phyloP scores from a whole-genome alignment of 2,113 vertebrate species.

The Dasyprocta punctata region DNA sequence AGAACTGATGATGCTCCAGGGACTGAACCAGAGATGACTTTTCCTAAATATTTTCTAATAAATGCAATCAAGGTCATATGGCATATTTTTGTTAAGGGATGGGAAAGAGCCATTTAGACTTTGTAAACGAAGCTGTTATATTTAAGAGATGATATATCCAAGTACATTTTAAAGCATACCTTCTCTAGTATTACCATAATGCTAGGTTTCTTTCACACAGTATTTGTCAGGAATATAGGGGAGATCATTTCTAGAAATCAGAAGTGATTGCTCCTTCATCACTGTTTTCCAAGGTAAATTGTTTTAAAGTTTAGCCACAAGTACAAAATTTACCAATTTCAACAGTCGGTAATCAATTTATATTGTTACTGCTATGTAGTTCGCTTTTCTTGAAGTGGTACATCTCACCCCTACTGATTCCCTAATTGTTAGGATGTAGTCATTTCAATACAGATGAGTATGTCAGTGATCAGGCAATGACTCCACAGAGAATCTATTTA shows the following conservation, averaged over 20 bases:
- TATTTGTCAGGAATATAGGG: neutral
- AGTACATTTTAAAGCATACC: neutral
- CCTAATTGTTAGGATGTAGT: conserved; percentile 49
- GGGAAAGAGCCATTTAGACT: neutral
- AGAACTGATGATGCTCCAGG: neutral
- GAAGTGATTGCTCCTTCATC: neutral
- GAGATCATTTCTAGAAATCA: neutral
- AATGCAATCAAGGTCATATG: neutral
- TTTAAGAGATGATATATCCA: neutral
- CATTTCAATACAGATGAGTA: conserved; percentile 52
- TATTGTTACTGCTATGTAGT: neutral
- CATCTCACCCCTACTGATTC: conserved; percentile 12
- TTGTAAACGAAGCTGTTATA: neutral
- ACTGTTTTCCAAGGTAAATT: neutral
- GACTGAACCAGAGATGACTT: neutral
- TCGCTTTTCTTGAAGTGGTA: conserved; percentile 19
- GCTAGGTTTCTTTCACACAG: neutral
- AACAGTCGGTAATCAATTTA: neutral
- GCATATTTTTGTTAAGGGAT: neutral
- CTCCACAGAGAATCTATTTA: conserved; percentile 76
- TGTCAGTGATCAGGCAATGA: conserved; percentile 42
- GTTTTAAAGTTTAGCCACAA: conserved; percentile 32
- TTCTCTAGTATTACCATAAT: neutral
- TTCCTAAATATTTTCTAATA: conserved; percentile 13
- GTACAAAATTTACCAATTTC: conserved; percentile 1